These are phyloP conservation scores for Vidua macroura DNA, from an alignment of 2,113 vertebrate genomes.

Conservation along the genomic window DNA sequence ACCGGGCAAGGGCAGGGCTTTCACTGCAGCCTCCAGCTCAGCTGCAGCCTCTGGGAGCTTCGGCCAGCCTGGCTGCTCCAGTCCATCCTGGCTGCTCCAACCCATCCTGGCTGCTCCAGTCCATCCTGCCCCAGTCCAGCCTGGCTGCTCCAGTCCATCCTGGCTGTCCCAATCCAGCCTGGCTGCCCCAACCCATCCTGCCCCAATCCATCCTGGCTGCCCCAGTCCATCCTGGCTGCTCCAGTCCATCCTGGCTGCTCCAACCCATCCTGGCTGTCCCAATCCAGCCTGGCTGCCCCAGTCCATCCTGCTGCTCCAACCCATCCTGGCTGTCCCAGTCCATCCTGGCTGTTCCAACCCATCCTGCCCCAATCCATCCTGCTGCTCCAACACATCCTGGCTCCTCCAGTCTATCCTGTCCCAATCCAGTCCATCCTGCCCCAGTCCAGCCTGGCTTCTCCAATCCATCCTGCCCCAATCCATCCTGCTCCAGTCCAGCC, in stretches of 20 bases:
- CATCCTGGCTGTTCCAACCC: background rate
- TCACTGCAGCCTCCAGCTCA: background rate
- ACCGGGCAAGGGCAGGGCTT: background rate
- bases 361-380: background rate
- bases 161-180: background rate
- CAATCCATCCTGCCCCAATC: background rate
- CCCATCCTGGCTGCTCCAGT: rapidly evolving
- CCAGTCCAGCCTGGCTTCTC: background rate
- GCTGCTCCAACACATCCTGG: background rate
- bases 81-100: background rate
- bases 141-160: background rate
- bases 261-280: background rate
- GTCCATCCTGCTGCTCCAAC: background rate
- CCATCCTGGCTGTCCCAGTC: background rate
- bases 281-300: background rate
- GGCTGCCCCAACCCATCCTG: rapidly evolving
- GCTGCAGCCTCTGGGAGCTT: background rate
- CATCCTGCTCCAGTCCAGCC: background rate
- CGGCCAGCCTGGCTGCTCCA: background rate
- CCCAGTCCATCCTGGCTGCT: rapidly evolving
- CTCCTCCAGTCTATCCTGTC: rapidly evolving
- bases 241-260: background rate
- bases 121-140: rapidly evolving
- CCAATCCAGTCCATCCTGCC: rapidly evolving
- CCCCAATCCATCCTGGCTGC: background rate